Conservation (phyloP, 2,888 invertebrate species). For the Parapristionchus giblindavisi region DNA sequence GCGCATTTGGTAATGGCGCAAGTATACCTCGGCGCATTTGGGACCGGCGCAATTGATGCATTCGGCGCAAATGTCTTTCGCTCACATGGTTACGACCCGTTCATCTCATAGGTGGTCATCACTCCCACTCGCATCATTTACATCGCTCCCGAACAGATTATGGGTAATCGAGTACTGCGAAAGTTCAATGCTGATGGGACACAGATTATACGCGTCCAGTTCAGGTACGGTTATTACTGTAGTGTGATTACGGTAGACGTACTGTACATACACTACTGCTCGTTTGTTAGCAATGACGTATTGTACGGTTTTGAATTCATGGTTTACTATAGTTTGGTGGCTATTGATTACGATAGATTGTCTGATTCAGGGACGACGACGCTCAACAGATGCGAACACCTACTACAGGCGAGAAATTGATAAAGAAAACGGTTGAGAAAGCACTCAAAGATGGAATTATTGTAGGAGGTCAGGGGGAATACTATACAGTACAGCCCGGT, state of each 20-base stretch:
- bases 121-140: constrained; percentile 66
- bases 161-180: constrained; percentile 68
- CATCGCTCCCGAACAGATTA: constrained; percentile 66
- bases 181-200: constrained; percentile 55
- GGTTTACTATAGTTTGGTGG: too few relatives aligned
- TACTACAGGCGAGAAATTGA: constrained; percentile 48
- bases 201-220: constrained; percentile 44
- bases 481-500: too few relatives aligned
- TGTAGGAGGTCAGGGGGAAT: constrained; percentile 59
- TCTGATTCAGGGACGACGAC: constrained; percentile 50
- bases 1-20: too few relatives aligned
- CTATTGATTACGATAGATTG: background rate
- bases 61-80: too few relatives aligned
- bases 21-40: too few relatives aligned
- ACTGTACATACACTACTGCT: background rate
- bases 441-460: constrained; percentile 52
- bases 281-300: too few relatives aligned
- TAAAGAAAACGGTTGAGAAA: constrained; percentile 52
- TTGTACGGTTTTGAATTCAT: too few relatives aligned
- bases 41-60: too few relatives aligned
- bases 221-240: constrained; percentile 6
- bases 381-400: constrained; percentile 50
- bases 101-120: constrained; percentile 47
- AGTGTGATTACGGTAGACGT: background rate
- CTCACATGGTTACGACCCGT: too few relatives aligned